Evolutionary conservation across 2,797 vertebrate genomes (phyloP), one percentile per base, ranked within the genome.

Genomic region (Pachyuromys duprasi): DNA sequence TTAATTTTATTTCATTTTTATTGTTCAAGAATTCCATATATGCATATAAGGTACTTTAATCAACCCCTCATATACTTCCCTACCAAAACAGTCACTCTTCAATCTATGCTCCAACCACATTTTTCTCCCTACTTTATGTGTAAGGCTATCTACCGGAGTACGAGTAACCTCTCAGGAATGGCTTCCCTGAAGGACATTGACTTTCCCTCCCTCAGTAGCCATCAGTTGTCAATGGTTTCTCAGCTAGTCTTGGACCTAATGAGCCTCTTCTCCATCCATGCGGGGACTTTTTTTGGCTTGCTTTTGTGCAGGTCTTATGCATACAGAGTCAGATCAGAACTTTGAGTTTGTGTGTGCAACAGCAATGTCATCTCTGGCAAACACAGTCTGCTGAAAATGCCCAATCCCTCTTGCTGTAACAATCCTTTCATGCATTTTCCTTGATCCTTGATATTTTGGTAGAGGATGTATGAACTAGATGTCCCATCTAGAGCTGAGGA

Each of bases 41-140:
- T 72, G 14, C n/a, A 36, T 55, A 72, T 18, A 55, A 86, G 39
- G 2, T 1, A 55, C n/a, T 57, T 86, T 39, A 55, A 70, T 57
- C 4, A 11, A 9, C 11, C 3, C 1, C 5, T 26, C 5, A 39
- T 49, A 57, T 8, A 28, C 2, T 11, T 55, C 18, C 4, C 2
- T 36, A 8, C 15, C 4, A 26, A 11, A 49, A 3, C 24, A 69
- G 8, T 36, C 36, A 8, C 13, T 17, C 65, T 2, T 24, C 4
- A 8, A 9, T 53, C 7, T 13, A 55, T 65, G 39, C 1, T 33
- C 9, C 33, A 36, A 70, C 12, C 42, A 36, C 20, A 2, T 36
- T 22, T 57, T 24, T 33, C 65, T 14, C 31, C 22, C 45, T 69
- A 36, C 0, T 8, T 36, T 0, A 0, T 86, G 12, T 53, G 31